A percentile compares a stretch with the other conserved stretches of the same genome.
These are phyloP conservation scores for Anas platyrhynchos DNA, from an alignment of 2,113 vertebrate species.

Conservation along the genomic window DNA sequence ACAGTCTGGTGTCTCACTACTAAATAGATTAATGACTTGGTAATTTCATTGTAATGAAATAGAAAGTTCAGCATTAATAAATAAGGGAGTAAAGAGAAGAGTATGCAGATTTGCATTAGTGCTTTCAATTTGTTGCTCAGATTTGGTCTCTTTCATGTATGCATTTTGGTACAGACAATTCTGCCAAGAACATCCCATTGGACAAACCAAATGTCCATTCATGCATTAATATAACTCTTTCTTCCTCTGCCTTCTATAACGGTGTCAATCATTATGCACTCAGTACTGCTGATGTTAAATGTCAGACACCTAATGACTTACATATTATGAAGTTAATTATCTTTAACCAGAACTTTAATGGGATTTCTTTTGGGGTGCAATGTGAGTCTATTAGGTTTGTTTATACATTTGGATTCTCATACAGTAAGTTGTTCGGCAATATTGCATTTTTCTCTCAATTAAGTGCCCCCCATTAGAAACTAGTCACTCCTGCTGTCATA, in stretches of 20 bases:
- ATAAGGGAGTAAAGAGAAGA: background rate
- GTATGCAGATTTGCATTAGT: background rate
- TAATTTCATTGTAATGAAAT: background rate
- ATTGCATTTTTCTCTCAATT: rapidly evolving
- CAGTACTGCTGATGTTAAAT: background rate
- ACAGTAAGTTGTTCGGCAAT: background rate
- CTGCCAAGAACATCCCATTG: background rate
- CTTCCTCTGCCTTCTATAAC: background rate
- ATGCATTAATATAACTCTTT: background rate
- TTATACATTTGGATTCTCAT: background rate
- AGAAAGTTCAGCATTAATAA: background rate
- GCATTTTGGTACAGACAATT: background rate
- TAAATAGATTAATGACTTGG: background rate
- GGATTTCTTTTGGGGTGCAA: background rate
- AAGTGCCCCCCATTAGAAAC: background rate
- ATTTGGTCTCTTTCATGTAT: background rate
- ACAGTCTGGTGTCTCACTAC: background rate
- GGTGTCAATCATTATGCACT: background rate
- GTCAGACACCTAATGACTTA: background rate
- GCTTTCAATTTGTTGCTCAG: background rate
- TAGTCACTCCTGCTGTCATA: background rate
- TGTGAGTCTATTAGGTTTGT: background rate
- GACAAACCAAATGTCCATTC: background rate
- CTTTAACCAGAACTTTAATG: background rate
- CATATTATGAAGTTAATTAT: background rate